A percentile compares a stretch with the other conserved stretches of the same genome.
Evolutionary conservation across 1,140 invertebrate species (phyloP).

Genomic region (Drosophila lacertosa): DNA sequence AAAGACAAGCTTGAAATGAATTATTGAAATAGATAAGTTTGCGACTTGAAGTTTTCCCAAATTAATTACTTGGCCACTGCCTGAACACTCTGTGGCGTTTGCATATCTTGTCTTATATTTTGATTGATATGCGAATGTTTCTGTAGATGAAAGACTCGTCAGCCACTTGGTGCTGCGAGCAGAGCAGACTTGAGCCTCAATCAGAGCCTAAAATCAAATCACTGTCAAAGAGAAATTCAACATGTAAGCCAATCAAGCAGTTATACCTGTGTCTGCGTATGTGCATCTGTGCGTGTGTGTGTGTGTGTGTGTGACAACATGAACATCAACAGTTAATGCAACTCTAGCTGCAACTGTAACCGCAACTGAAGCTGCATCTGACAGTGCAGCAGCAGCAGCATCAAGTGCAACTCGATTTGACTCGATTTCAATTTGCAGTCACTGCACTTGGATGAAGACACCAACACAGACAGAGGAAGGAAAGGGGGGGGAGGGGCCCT

Average conservation of each 20-base stretch:
- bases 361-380: background rate
- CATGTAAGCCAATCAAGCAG: slow-evolving; percentile 29
- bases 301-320: no score
- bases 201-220: slow-evolving; percentile 47
- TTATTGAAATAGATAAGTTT: slow-evolving; percentile 12
- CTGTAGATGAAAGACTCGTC: no score
- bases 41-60: background rate
- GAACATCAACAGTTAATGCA: slow-evolving; percentile 14
- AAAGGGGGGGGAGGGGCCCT: background rate
- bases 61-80: slow-evolving; percentile 5
- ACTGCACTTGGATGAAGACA: slow-evolving; percentile 5
- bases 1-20: background rate
- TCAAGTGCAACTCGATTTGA: slow-evolving; percentile 43
- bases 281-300: no score
- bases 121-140: slow-evolving; percentile 12
- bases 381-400: background rate
- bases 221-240: slow-evolving; percentile 47
- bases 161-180: no score
- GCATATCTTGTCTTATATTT: background rate
- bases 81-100: background rate
- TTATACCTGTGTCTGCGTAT: slow-evolving; percentile 19
- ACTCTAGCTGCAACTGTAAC: slow-evolving; percentile 7
- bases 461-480: background rate
- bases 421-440: slow-evolving; percentile 31
- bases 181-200: slow-evolving; percentile 9